Evolutionary conservation across 2,797 vertebrate species (phyloP).

Genomic region (Ammospiza maritima): DNA sequence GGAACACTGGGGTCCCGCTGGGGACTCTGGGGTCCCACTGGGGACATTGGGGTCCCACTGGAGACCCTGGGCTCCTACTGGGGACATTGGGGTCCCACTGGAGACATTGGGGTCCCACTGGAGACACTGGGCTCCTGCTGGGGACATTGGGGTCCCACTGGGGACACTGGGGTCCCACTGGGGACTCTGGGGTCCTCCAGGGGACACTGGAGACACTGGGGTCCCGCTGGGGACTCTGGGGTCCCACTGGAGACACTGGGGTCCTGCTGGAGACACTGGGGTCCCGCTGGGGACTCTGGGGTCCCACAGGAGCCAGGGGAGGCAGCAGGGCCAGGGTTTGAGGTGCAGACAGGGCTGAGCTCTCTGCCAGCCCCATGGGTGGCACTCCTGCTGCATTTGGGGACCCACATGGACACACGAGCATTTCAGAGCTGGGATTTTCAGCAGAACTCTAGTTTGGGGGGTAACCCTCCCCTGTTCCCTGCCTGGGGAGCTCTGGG

Average conservation of each 20-base stretch:
- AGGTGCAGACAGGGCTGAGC: neutral
- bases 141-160: too few species aligned
- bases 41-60: too few species aligned
- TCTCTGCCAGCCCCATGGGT: neutral
- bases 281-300: accelerated
- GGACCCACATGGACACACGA: neutral
- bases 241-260: neutral
- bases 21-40: neutral
- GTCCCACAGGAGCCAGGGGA: neutral
- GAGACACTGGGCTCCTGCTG: too few species aligned
- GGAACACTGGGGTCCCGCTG: too few species aligned
- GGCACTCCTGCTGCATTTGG: neutral
- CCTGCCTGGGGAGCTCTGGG: neutral
- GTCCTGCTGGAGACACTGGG: accelerated
- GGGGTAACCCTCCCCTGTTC: neutral
- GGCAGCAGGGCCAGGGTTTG: neutral
- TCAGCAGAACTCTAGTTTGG: neutral
- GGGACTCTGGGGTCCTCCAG: too few species aligned
- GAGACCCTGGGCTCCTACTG: accelerated
- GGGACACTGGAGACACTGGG: neutral
- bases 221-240: neutral
- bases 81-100: neutral
- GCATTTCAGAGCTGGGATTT: neutral
- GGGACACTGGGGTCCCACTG: too few species aligned
- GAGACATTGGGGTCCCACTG: too few species aligned